phyloP scores from a whole-genome alignment of 1,140 invertebrate genomes.

The Centruroides vittatus region DNA sequence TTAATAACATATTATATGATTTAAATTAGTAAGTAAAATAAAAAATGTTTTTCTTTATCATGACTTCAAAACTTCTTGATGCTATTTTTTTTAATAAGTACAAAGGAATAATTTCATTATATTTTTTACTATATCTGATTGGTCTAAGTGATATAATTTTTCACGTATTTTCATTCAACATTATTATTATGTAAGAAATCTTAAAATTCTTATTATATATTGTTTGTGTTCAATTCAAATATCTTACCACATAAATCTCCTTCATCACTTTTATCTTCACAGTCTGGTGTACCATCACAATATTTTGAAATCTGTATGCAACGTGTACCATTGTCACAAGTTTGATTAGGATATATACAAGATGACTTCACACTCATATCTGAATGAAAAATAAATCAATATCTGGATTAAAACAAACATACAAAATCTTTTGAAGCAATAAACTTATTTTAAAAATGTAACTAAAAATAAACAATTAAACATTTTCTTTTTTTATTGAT shows the following conservation, averaged over 20 bases:
- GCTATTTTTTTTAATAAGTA: too few species aligned
- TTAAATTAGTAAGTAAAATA: too few species aligned
- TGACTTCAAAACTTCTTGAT: too few species aligned
- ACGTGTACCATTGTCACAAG: conserved; percentile 47
- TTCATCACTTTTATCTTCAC: conserved; percentile 64
- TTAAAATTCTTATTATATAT: not conserved
- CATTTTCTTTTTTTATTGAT: too few species aligned
- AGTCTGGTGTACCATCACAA: conserved; percentile 35
- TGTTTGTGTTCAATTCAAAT: not conserved
- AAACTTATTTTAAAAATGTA: not conserved
- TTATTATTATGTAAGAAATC: not conserved
- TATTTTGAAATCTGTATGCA: conserved; percentile 12
- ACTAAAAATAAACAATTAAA: too few species aligned
- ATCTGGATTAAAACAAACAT: not conserved
- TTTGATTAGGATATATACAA: conserved; percentile 44
- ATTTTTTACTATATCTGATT: too few species aligned
- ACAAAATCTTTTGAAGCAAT: not conserved
- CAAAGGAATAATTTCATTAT: too few species aligned
- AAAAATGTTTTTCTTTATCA: too few species aligned
- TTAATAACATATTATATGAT: too few species aligned
- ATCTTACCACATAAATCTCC: conserved; percentile 50
- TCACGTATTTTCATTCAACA: not conserved
- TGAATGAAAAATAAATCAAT: too few species aligned
- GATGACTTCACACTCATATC: conserved; percentile 11
- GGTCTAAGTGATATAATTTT: not conserved